phyloP scores from a whole-genome alignment of 2,888 invertebrate genomes.

The Monoplex corrugatus region DNA sequence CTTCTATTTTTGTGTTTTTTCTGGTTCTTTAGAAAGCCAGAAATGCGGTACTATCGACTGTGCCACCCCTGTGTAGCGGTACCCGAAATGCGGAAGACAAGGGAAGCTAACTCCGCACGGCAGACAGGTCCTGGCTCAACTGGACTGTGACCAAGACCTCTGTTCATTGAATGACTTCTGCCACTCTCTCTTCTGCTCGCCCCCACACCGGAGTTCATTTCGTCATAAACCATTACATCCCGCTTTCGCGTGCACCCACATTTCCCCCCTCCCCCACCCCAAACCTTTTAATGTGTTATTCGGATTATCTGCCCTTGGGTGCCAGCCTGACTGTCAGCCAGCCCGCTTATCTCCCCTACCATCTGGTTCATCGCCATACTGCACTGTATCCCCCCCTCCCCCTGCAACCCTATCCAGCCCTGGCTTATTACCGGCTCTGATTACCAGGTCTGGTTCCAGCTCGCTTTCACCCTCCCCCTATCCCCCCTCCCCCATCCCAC shows the following conservation, averaged over 20 bases:
- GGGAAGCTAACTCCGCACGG: too few relatives aligned
- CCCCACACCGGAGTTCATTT: background rate
- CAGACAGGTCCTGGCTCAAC: too few relatives aligned
- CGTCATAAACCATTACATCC: conserved; percentile 51
- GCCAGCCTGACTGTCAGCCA: conserved; percentile 7
- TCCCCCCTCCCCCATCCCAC: background rate
- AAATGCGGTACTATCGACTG: background rate
- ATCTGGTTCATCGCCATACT: conserved; percentile 26
- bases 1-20: too few relatives aligned
- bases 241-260: conserved; percentile 22
- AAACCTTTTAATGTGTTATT: conserved; percentile 11
- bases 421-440: too few relatives aligned
- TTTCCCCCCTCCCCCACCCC: conserved; percentile 20
- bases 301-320: conserved; percentile 10
- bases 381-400: background rate
- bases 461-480: background rate
- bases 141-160: background rate
- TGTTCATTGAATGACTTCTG: conserved; percentile 18
- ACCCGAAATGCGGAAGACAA: background rate
- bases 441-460: too few relatives aligned
- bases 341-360: background rate
- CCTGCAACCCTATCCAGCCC: background rate
- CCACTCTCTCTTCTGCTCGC: background rate
- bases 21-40: too few relatives aligned
- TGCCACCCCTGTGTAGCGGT: background rate